These are phyloP conservation scores for Mirounga angustirostris DNA, from an alignment of 2,113 vertebrate genomes.

Conservation along the genomic window DNA sequence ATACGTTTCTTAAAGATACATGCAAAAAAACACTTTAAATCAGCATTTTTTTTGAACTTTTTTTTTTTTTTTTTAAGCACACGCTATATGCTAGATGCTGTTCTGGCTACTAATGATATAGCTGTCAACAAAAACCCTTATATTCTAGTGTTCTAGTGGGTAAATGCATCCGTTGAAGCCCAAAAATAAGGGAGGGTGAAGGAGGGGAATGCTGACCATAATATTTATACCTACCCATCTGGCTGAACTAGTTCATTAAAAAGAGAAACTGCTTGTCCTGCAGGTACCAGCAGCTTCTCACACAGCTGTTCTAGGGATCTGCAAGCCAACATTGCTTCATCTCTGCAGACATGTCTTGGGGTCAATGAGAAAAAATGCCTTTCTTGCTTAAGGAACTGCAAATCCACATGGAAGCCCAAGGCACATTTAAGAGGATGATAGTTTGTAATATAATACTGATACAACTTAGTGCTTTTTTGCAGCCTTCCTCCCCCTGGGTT, in stretches of 20 bases:
- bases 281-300: background rate
- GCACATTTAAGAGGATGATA: background rate
- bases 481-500: background rate
- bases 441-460: background rate
- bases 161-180: background rate
- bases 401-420: background rate
- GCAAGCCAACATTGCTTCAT: background rate
- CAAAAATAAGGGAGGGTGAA: background rate
- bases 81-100: background rate
- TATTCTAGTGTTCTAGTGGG: background rate
- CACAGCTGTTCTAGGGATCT: background rate
- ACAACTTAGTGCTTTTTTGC: background rate
- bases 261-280: background rate
- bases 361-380: conserved; percentile 21
- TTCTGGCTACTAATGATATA: background rate
- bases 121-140: background rate
- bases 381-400: conserved; percentile 1
- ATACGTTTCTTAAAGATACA: background rate
- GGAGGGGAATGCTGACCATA: background rate
- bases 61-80: background rate
- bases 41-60: background rate
- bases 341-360: background rate
- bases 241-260: background rate
- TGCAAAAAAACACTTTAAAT: conserved; percentile 38
- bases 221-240: background rate